Conservation (phyloP, 2,888 invertebrate genomes). For the Trypoxylon attenuatum region DNA sequence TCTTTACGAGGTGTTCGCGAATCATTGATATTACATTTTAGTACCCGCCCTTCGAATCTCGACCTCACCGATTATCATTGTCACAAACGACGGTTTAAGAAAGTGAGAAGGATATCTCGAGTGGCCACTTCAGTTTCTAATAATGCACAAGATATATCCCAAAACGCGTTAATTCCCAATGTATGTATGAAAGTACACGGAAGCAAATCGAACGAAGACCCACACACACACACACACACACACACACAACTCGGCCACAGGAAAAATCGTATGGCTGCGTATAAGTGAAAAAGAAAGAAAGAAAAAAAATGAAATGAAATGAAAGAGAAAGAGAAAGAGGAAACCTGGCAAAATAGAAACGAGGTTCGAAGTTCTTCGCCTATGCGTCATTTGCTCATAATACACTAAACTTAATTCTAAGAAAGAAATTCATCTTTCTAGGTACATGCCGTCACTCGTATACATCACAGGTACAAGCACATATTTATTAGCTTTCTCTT, state of each 20-base stretch:
- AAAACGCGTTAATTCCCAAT: no score
- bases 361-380: slow-evolving; percentile 19
- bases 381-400: slow-evolving; percentile 8
- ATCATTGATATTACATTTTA: background rate
- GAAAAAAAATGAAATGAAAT: no score
- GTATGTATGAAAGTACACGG: background rate
- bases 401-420: slow-evolving; percentile 23
- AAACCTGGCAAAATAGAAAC: no score
- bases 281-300: background rate
- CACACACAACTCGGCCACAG: no score
- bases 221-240: no score
- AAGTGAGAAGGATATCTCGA: background rate
- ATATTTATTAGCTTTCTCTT: slow-evolving; percentile 31
- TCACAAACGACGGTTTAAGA: background rate
- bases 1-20: background rate
- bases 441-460: slow-evolving; percentile 22
- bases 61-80: background rate
- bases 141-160: no score
- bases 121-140: no score
- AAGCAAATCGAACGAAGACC: background rate
- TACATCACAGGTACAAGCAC: slow-evolving; percentile 27
- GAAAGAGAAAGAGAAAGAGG: no score
- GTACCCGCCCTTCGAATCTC: slow-evolving; percentile 7
- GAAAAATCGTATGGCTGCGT: no score
- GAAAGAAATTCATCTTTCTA: slow-evolving; percentile 39